Conservation (phyloP, 2,888 invertebrate genomes). For the Leptinotarsa peninsularis region DNA sequence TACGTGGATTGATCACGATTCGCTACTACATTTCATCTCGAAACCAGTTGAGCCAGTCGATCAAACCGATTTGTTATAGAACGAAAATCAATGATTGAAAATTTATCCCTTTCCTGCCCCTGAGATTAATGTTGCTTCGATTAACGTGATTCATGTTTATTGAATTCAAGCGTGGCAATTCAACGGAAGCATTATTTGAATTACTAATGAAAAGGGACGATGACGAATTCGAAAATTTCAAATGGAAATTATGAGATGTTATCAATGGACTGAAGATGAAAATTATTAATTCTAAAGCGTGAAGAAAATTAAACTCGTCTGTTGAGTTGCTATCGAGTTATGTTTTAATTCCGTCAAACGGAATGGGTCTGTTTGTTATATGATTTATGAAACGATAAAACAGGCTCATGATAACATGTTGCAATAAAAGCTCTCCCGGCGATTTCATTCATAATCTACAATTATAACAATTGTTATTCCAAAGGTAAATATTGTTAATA, state of each 20-base stretch:
- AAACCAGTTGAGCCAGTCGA: constrained; percentile 19
- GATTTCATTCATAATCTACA: neutral
- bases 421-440: neutral
- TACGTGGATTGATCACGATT: constrained; percentile 21
- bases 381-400: no score
- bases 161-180: constrained; percentile 30
- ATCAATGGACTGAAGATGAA: constrained; percentile 19
- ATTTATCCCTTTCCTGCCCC: constrained; percentile 19
- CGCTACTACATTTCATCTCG: constrained; percentile 18
- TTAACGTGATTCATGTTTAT: constrained; percentile 35
- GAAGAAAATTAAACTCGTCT: no score
- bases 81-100: constrained; percentile 32
- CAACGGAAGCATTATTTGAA: constrained; percentile 25
- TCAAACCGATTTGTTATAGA: constrained; percentile 31
- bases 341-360: no score
- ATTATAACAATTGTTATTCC: neutral
- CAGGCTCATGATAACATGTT: neutral
- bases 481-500: neutral
- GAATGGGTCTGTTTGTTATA: no score
- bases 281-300: no score
- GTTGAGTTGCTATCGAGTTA: no score
- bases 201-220: constrained; percentile 27
- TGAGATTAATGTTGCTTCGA: constrained; percentile 29
- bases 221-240: constrained; percentile 27
- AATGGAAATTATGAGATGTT: constrained; percentile 28